Base-by-base conservation (phyloP, 2,888 invertebrate species). In the Neocrepidodera transversa region DNA sequence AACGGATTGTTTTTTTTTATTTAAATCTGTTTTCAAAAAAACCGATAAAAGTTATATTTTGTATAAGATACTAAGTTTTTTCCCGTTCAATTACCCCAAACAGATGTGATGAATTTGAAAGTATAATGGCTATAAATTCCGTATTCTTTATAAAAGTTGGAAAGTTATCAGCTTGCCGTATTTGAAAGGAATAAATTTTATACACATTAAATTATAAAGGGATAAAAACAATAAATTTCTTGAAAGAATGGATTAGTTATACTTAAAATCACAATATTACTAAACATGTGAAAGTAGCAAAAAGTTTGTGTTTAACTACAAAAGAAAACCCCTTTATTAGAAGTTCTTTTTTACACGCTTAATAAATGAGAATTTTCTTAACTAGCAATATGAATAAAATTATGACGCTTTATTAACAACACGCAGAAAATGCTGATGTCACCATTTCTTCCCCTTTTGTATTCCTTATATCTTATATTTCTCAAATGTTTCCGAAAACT, bases 391-490 rank as follows among this genome's bases (percentile, higher is more conserved):
- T 42, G 42, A 42, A 42, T 42, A 20, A 20, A 10, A 13, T 18
- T 40, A 42, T 42, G 18, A 20, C 20, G 23, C 42, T n/a, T 8
- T 42, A 13, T 42, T 42, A 42, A 42, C 42, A 20, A 42, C 42
- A 42, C 20, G 42, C 11, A 42, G 42, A 7, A 42, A 42, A 42
- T 20, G 42, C 42, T 42, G 18, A 42, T 20, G 42, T 20, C 13
- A 42, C n/a, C 42, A 42, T n/a, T 42, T 42, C 42, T 23, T 42
- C 42, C 42, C 42, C 42, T 42, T 23, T 42, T 42, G 42, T 42
- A 42, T 42, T 42, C 42, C 20, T 42, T 42, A 42, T 42, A 42
- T 42, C 42, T n/a, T 42, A 23, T 42, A 42, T 42, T 42, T 42
- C 42, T 11, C 20, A 42, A 42, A 42, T 42, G 42, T 42, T 42